These are phyloP conservation scores for Umimayanthus chanpuru DNA, from an alignment of 92 coral and sea anemone genomes.

Conservation along the genomic window DNA sequence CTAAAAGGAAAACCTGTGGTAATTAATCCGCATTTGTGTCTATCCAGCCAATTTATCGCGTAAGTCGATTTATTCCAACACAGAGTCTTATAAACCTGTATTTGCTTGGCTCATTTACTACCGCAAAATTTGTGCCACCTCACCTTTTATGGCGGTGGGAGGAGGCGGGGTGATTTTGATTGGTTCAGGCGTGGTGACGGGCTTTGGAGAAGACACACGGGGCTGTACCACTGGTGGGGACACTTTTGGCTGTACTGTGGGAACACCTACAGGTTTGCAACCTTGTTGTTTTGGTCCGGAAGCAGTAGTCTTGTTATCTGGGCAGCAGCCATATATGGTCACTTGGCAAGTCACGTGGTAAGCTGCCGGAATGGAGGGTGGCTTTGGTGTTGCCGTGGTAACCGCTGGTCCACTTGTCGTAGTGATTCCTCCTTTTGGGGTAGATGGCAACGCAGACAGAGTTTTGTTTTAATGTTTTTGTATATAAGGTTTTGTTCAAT, in stretches of 20 bases:
- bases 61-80: too few species aligned
- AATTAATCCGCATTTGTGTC: too few species aligned
- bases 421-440: slow-evolving; percentile 27
- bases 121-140: not conserved
- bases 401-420: not conserved
- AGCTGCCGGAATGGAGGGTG: slow-evolving; percentile 46
- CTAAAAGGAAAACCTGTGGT: too few species aligned
- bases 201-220: slow-evolving; percentile 1
- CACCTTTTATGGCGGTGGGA: slow-evolving; percentile 17
- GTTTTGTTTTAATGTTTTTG: not conserved
- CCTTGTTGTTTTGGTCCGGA: slow-evolving; percentile 85
- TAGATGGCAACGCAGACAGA: not conserved
- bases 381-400: slow-evolving; percentile 41
- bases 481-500: not conserved
- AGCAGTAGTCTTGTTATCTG: slow-evolving; percentile 81
- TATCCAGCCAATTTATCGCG: too few species aligned
- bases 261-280: slow-evolving; percentile 48
- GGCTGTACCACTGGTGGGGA: slow-evolving; percentile 15
- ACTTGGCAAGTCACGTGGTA: slow-evolving; percentile 66
- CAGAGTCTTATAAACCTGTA: not conserved
- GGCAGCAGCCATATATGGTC: slow-evolving; percentile 84
- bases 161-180: not conserved
- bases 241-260: slow-evolving; percentile 29
- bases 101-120: not conserved
- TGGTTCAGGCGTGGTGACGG: not conserved